These are phyloP conservation scores for Carcinoscorpius rotundicauda DNA, from an alignment of 1,140 invertebrate species.

Conservation along the genomic window DNA sequence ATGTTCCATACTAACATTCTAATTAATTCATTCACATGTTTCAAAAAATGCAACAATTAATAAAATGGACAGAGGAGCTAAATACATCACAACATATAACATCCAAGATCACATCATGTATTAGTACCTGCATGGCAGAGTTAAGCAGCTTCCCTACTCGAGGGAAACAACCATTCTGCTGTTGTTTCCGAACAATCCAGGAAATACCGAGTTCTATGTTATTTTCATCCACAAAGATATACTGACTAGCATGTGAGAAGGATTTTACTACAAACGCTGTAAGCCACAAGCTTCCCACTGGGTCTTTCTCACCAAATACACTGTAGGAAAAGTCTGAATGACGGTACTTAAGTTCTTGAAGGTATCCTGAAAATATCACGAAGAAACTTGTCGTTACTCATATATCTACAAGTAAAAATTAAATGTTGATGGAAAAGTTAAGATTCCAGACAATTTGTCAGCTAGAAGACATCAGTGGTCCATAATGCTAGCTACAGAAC, in stretches of 20 bases:
- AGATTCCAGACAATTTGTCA: too few relatives aligned
- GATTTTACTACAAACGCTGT: conserved; percentile 68
- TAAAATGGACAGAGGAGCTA: too few relatives aligned
- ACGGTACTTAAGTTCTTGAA: conserved; percentile 57
- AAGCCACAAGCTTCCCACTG: conserved; percentile 60
- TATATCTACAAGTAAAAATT: too few relatives aligned
- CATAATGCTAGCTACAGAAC: too few relatives aligned
- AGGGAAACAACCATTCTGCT: conserved; percentile 19
- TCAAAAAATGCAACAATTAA: too few relatives aligned
- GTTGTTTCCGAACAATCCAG: conserved; percentile 35
- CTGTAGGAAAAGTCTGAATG: conserved; percentile 66
- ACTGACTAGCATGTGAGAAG: conserved; percentile 47
- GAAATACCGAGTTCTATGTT: conserved; percentile 32
- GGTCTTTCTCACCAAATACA: conserved; percentile 54
- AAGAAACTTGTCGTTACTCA: too few relatives aligned
- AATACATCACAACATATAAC: too few relatives aligned
- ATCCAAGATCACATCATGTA: too few relatives aligned
- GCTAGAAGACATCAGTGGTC: too few relatives aligned
- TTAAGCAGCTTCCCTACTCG: neutral
- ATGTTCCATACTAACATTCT: too few relatives aligned
- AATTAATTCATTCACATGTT: too few relatives aligned
- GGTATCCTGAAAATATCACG: conserved; percentile 41
- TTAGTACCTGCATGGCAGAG: conserved; percentile 8
- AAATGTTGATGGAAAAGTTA: too few relatives aligned
- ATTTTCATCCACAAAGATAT: conserved; percentile 49